These are phyloP conservation scores for Papilio dardanus DNA, from an alignment of 1,140 invertebrate species.

Conservation along the genomic window DNA sequence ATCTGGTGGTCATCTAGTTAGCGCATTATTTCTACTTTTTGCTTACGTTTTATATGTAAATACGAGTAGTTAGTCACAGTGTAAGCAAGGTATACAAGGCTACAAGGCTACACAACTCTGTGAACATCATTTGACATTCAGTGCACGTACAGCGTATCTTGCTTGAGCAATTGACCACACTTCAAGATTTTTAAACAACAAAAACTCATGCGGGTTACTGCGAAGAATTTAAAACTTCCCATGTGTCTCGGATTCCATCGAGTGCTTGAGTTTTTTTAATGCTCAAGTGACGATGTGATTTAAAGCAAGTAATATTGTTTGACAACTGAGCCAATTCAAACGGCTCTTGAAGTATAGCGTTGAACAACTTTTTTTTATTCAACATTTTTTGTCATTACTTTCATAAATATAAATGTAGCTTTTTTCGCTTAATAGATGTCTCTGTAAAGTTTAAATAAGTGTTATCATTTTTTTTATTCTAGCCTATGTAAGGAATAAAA, in stretches of 20 bases:
- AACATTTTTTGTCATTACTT: too few species aligned
- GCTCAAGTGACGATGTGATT: slow-evolving; percentile 13
- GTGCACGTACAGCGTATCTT: slow-evolving; percentile 10
- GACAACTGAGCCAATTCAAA: neutral
- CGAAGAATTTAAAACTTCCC: slow-evolving; percentile 35
- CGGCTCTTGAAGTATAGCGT: too few species aligned
- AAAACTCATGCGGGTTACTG: slow-evolving; percentile 31
- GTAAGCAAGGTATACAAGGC: too few species aligned
- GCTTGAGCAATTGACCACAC: slow-evolving; percentile 30
- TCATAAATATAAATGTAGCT: too few species aligned
- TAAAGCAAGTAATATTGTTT: neutral
- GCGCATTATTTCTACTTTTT: too few species aligned
- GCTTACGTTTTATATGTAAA: too few species aligned
- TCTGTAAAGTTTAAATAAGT: too few species aligned
- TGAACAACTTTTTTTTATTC: too few species aligned
- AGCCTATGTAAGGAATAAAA: too few species aligned
- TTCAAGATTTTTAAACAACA: slow-evolving; percentile 28
- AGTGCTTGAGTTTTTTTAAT: slow-evolving; percentile 20
- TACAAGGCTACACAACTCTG: neutral
- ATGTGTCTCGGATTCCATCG: slow-evolving; percentile 34
- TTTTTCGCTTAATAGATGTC: too few species aligned
- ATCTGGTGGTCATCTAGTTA: too few species aligned
- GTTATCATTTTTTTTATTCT: too few species aligned
- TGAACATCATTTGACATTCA: slow-evolving; percentile 7
- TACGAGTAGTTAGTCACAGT: neutral